These are phyloP conservation scores for Corydoras sp. DNA, from an alignment of 2,113 vertebrate genomes.

Conservation along the genomic window DNA sequence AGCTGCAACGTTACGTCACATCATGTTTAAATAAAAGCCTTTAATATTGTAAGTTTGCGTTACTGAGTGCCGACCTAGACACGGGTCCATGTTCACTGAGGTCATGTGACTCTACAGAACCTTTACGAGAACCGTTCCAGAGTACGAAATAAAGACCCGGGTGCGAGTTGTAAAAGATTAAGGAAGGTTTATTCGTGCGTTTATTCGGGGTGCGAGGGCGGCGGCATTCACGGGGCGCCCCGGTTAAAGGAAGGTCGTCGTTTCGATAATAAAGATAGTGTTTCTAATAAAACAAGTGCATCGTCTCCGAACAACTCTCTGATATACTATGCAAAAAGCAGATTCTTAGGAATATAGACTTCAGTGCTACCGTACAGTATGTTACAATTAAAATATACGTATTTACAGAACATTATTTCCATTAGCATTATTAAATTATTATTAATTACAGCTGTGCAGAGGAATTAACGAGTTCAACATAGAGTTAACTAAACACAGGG, in stretches of 20 bases:
- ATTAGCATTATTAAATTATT: too few relatives aligned
- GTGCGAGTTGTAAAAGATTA: constrained; percentile 25
- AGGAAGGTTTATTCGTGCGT: constrained; percentile 62
- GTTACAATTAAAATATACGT: constrained; percentile 72
- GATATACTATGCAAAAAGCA: constrained; percentile 45
- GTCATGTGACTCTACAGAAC: too few relatives aligned
- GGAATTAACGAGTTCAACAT: too few relatives aligned
- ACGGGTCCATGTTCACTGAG: too few relatives aligned
- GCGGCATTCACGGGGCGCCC: constrained; percentile 54
- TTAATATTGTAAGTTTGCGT: background rate
- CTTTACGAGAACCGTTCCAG: too few relatives aligned
- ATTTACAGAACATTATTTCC: constrained; percentile 5
- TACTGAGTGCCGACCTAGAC: background rate
- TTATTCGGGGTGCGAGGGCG: constrained; percentile 31
- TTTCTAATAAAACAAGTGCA: constrained; percentile 56
- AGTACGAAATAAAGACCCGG: too few relatives aligned
- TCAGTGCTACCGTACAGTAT: constrained; percentile 51
- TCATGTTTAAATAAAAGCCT: constrained; percentile 26
- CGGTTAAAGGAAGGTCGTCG: constrained; percentile 47
- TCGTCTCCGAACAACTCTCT: constrained; percentile 45
- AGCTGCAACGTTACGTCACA: background rate
- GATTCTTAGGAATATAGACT: constrained; percentile 42
- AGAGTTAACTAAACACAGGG: too few relatives aligned
- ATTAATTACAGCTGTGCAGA: too few relatives aligned
- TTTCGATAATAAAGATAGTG: constrained; percentile 55